Evolutionary conservation across 2,797 vertebrate species (phyloP).

Genomic region (Craterocephalus amniculus): DNA sequence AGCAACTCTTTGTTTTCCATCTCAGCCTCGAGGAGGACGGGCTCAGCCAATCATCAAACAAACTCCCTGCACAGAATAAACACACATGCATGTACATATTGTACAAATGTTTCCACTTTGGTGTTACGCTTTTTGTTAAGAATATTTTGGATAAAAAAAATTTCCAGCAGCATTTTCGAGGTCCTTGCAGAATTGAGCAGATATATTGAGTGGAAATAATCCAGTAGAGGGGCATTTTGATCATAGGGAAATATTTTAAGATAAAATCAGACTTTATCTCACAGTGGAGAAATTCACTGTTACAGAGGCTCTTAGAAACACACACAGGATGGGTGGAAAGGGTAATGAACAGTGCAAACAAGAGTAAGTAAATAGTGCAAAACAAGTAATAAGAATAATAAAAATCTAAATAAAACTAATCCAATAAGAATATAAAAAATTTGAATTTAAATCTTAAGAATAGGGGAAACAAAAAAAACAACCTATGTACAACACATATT

Average conservation of each 20-base stretch:
- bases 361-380: too few species aligned
- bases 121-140: constrained; percentile 1
- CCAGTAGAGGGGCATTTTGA: background rate
- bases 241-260: background rate
- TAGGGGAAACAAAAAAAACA: too few species aligned
- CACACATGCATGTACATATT: constrained; percentile 17
- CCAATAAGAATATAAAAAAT: too few species aligned
- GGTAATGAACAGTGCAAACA: too few species aligned
- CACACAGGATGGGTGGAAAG: too few species aligned
- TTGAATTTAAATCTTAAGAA: too few species aligned
- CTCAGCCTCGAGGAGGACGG: constrained; percentile 48
- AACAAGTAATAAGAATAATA: too few species aligned
- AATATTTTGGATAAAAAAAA: constrained; percentile 12
- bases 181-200: background rate
- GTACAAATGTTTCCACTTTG: constrained; percentile 33
- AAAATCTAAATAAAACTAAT: too few species aligned
- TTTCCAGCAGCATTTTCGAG: constrained; percentile 16
- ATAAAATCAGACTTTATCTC: too few species aligned
- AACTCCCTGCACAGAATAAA: constrained; percentile 42
- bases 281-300: too few species aligned
- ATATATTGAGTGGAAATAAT: constrained; percentile 13
- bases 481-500: too few species aligned
- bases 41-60: constrained; percentile 56
- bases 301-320: too few species aligned
- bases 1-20: constrained; percentile 77